A percentile compares a stretch with the other conserved stretches of the same genome.
phyloP scores from a whole-genome alignment of 2,797 vertebrate genomes.

The Trematocara caparti region DNA sequence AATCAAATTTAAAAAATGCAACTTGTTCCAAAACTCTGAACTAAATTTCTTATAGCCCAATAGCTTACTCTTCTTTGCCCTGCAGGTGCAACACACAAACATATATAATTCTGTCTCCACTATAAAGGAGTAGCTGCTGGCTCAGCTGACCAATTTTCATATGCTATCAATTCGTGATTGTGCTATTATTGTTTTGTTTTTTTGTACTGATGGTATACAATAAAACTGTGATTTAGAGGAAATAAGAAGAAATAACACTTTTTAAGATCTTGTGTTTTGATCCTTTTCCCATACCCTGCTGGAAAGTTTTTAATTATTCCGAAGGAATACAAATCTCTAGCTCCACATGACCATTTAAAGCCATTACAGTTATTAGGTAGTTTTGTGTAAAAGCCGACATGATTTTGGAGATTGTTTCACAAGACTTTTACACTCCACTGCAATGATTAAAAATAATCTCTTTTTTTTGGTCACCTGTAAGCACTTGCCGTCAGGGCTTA shows the following conservation, averaged over 20 bases:
- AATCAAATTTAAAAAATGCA: slow-evolving; percentile 3
- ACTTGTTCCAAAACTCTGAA: background rate
- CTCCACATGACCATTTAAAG: background rate
- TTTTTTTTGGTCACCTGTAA: background rate
- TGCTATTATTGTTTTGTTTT: background rate
- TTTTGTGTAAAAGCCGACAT: background rate
- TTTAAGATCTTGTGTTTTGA: background rate
- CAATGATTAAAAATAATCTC: background rate
- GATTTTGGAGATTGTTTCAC: background rate
- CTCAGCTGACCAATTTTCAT: background rate
- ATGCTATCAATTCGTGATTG: background rate
- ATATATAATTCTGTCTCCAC: background rate
- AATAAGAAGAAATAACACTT: background rate
- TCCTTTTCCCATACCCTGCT: background rate
- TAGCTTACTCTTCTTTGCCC: background rate
- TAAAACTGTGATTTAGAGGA: background rate
- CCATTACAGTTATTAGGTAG: background rate
- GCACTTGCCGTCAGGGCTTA: background rate
- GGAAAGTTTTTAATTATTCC: background rate
- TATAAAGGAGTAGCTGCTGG: background rate
- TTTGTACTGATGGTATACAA: background rate
- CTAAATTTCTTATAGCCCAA: background rate
- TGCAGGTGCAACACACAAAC: background rate
- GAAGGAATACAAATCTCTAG: background rate
- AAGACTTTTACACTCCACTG: background rate